Evolutionary conservation across 2,888 invertebrate genomes (phyloP), one percentile per base, ranked within the genome.

Genomic region (Spodoptera exigua): DNA sequence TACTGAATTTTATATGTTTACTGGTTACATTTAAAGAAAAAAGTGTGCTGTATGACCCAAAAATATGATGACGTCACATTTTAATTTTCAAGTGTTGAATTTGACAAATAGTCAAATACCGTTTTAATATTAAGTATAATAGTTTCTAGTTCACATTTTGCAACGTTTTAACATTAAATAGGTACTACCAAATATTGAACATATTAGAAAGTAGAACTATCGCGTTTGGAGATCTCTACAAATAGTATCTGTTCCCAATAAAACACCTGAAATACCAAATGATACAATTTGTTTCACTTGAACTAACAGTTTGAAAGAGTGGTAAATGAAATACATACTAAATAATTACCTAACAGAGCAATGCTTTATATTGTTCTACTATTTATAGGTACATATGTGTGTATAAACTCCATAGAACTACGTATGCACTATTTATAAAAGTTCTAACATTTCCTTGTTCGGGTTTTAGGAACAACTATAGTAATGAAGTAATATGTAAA

Each of bases 181-280:
- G 7, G 27, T 27, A 27, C 9, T 9, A 9, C 27, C 7, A 27
- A 27, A 27, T 27, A 27, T 36, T 18, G 2, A 32, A 48, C 21
- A 49, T 48, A 58, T 61, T 72, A 70, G 67, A 78, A 76, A 76
- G 76, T 75, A 48, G 61, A 53, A 52, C 16, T 61, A 54, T 66
- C 11, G 47, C 44, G 49, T 61, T 49, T 63, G 48, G 32, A 62
- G 53, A 63, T 58, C 48, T 63, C 48, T 60, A 18, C 56, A 76
- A 69, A 68, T 46, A 70, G 9, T 59, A 16, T 51, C 27, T 69
- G 76, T 43, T 73, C 83, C 45, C 73, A 78, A 70, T 82, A 78
- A 73, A 80, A 83, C 83, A 81, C 73, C 72, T 84, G 81, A 68
- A 59, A 71, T 45, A 45, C 70, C 62, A 34, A 48, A 45, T 51